Percentiles rank a stretch among this genome's conserved stretches.
Evolutionary conservation across 2,113 vertebrate genomes (phyloP).

Genomic region (Heterocephalus glaber): DNA sequence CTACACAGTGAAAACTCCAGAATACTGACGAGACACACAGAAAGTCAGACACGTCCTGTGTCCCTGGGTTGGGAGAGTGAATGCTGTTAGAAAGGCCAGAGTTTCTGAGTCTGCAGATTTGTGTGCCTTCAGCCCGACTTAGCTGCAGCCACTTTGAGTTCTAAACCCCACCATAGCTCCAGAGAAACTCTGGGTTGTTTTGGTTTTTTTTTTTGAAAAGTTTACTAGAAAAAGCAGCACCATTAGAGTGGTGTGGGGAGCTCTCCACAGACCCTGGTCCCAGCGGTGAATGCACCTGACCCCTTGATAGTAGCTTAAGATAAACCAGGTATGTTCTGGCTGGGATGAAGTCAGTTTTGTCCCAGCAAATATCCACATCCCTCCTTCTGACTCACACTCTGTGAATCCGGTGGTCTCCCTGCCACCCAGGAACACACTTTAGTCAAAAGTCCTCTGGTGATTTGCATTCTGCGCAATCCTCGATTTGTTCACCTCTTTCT

Average conservation of each 20-base stretch:
- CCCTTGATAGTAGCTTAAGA: background rate
- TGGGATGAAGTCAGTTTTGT: background rate
- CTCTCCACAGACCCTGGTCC: too few relatives aligned
- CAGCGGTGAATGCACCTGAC: background rate
- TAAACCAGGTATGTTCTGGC: background rate
- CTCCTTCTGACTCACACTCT: background rate
- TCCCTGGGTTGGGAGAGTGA: background rate
- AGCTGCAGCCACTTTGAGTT: background rate
- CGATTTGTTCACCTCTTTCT: background rate
- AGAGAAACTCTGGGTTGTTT: background rate
- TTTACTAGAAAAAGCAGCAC: background rate
- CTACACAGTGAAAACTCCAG: background rate
- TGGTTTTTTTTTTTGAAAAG: background rate
- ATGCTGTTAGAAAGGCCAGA: background rate
- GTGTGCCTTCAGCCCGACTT: background rate
- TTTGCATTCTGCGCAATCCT: background rate
- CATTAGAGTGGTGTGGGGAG: background rate
- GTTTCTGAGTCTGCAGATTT: background rate
- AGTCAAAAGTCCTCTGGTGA: too few relatives aligned
- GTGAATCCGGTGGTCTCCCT: too few relatives aligned
- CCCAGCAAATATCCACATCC: background rate
- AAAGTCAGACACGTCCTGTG: background rate
- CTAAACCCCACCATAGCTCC: background rate
- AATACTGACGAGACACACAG: too few relatives aligned
- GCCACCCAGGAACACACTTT: background rate